Percentiles rank a stretch among this genome's conserved stretches.
phyloP scores from a whole-genome alignment of 2,113 vertebrate genomes.

The Agelaius phoeniceus region DNA sequence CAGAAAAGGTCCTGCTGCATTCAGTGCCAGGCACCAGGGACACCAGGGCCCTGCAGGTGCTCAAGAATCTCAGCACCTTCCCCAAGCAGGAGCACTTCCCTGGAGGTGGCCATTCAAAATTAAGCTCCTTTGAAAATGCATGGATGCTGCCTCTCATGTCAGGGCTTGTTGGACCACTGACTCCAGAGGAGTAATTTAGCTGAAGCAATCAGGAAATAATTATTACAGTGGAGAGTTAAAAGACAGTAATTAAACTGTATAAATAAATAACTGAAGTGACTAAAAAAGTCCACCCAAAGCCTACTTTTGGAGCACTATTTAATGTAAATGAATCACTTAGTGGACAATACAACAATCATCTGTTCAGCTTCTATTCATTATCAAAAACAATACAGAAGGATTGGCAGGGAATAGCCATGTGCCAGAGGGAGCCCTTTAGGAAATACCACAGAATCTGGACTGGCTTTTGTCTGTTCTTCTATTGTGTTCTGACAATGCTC shows the following conservation, averaged over 20 bases:
- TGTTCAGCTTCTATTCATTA: conserved; percentile 68
- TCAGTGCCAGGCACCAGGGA: background rate
- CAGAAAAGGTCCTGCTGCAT: background rate
- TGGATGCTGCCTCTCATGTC: background rate
- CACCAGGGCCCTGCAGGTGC: background rate
- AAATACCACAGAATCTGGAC: conserved; percentile 59
- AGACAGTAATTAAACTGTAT: conserved; percentile 20
- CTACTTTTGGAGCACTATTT: conserved; percentile 52
- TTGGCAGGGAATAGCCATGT: conserved; percentile 30
- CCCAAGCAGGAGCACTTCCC: background rate
- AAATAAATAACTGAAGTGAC: conserved; percentile 54
- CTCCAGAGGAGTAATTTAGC: conserved; percentile 37
- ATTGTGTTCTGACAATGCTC: conserved; percentile 65
- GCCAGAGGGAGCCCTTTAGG: conserved; percentile 63
- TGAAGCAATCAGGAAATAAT: conserved; percentile 52
- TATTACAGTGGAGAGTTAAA: conserved; percentile 46
- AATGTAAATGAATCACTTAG: conserved; percentile 68
- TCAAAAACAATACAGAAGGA: conserved; percentile 63
- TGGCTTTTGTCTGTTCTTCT: conserved; percentile 49
- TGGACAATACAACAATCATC: conserved; percentile 67
- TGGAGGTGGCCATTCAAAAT: background rate
- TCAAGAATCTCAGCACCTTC: background rate
- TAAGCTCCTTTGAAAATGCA: background rate
- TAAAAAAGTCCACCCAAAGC: conserved; percentile 40
- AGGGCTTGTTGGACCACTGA: background rate